Conservation (phyloP, 2,888 invertebrate genomes). For the Notodonta dromedarius region DNA sequence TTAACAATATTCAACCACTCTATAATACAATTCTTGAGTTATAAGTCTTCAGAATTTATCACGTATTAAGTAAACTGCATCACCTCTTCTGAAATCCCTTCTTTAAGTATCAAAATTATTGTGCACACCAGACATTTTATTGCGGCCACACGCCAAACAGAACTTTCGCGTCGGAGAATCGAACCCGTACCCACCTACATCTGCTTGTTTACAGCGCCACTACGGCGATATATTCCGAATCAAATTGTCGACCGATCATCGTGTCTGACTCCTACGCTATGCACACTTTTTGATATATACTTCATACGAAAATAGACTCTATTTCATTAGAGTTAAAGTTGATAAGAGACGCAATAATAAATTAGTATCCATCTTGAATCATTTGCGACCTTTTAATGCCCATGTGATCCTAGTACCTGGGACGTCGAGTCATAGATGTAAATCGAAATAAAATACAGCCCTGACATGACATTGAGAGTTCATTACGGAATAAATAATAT, state of each 20-base stretch:
- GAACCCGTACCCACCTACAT: slow-evolving; percentile 69
- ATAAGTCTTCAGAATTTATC: slow-evolving; percentile 6
- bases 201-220: slow-evolving; percentile 70
- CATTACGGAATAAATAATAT: slow-evolving; percentile 4
- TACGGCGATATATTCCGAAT: slow-evolving; percentile 73
- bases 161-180: slow-evolving; percentile 59
- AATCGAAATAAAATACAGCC: slow-evolving; percentile 48
- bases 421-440: slow-evolving; percentile 47
- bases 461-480: slow-evolving; percentile 17
- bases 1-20: neutral
- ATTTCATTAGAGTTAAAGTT: slow-evolving; percentile 21
- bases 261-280: slow-evolving; percentile 71
- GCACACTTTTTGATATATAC: slow-evolving; percentile 28
- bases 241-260: slow-evolving; percentile 79
- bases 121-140: slow-evolving; percentile 49
- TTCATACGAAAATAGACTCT: slow-evolving; percentile 41
- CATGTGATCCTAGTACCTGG: slow-evolving; percentile 64
- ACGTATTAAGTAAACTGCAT: slow-evolving; percentile 30
- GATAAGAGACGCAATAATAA: slow-evolving; percentile 12
- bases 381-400: slow-evolving; percentile 70
- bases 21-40: slow-evolving; percentile 24
- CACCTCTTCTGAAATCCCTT: no score
- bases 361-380: slow-evolving; percentile 47
- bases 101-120: slow-evolving; percentile 45
- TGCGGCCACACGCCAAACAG: slow-evolving; percentile 62